These are phyloP conservation scores for Xenopus petersii DNA, from an alignment of 2,797 vertebrate genomes.

Conservation along the genomic window DNA sequence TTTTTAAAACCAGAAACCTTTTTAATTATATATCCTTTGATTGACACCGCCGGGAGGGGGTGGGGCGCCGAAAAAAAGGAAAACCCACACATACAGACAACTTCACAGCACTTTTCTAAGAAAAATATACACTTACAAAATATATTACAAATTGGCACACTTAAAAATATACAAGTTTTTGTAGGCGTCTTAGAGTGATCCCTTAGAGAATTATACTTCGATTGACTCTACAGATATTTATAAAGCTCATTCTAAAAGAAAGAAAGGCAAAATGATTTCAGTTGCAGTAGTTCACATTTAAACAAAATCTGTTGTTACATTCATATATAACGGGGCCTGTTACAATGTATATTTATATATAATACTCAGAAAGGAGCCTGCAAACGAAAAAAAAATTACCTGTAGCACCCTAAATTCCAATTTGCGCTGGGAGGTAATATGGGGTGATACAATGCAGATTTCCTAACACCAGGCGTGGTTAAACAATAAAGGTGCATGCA, in stretches of 20 bases:
- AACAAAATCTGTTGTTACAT: conserved; percentile 96
- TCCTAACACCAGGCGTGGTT: conserved; percentile 59
- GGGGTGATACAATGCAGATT: conserved; percentile 1
- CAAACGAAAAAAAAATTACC: conserved; percentile 43
- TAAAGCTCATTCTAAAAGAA: conserved; percentile 97
- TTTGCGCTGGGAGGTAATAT: conserved; percentile 22
- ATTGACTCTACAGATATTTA: conserved; percentile 99
- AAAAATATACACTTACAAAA: conserved; percentile 99
- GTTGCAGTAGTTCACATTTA: conserved; percentile 95
- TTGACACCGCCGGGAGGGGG: conserved; percentile 76
- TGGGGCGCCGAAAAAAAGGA: conserved; percentile 93
- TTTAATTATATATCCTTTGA: conserved; percentile 98
- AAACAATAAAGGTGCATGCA: conserved; percentile 79
- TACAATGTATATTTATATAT: conserved; percentile 54
- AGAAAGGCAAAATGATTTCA: conserved; percentile 96
- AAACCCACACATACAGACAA: conserved; percentile 95
- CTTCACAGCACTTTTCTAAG: conserved; percentile 99
- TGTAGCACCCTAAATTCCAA: conserved; percentile 55
- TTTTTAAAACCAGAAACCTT: conserved; percentile 99
- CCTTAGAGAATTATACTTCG: conserved; percentile 97
- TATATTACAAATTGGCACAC: conserved; percentile 99
- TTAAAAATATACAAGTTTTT: conserved; percentile 99
- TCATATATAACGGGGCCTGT: conserved; percentile 88
- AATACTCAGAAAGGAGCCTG: conserved; percentile 57
- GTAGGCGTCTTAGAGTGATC: conserved; percentile 96